These are phyloP conservation scores for Pocillopora grandis DNA, from an alignment of 92 coral and sea anemone species.

Conservation along the genomic window DNA sequence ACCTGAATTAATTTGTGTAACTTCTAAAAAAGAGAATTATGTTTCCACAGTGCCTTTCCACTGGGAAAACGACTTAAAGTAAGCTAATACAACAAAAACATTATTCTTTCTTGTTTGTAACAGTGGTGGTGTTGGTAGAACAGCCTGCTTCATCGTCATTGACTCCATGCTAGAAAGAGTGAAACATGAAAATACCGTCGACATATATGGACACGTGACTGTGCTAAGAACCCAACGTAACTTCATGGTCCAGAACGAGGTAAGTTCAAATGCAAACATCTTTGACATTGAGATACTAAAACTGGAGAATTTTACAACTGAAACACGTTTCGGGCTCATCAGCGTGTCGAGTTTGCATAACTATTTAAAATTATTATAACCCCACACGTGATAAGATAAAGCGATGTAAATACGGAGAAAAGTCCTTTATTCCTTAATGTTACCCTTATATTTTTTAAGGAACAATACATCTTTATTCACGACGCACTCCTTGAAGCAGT, in stretches of 20 bases:
- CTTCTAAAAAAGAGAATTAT: too few relatives aligned
- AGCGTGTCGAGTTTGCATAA: too few relatives aligned
- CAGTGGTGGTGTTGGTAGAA: slow-evolving; percentile 98
- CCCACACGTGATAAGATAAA: too few relatives aligned
- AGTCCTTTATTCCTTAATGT: not conserved
- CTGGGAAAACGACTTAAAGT: too few relatives aligned
- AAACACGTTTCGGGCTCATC: not conserved
- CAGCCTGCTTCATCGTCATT: slow-evolving; percentile 92
- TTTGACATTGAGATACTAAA: not conserved
- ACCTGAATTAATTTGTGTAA: not conserved
- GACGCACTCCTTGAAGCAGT: slow-evolving; percentile 93
- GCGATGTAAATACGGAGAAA: too few relatives aligned
- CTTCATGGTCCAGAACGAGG: slow-evolving; percentile 94
- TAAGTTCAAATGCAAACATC: slow-evolving; percentile 3
- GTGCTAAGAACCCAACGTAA: slow-evolving; percentile 92
- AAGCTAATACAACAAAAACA: too few relatives aligned
- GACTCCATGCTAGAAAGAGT: slow-evolving; percentile 98
- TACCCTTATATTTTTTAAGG: slow-evolving; percentile 35
- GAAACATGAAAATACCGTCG: slow-evolving; percentile 94
- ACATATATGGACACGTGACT: slow-evolving; percentile 98
- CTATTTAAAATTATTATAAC: too few relatives aligned
- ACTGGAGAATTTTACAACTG: not conserved
- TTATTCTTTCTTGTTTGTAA: not conserved
- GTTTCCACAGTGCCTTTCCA: too few relatives aligned
- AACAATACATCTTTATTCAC: slow-evolving; percentile 90